phyloP scores from a whole-genome alignment of 2,888 invertebrate genomes.

The Euphydryas editha region DNA sequence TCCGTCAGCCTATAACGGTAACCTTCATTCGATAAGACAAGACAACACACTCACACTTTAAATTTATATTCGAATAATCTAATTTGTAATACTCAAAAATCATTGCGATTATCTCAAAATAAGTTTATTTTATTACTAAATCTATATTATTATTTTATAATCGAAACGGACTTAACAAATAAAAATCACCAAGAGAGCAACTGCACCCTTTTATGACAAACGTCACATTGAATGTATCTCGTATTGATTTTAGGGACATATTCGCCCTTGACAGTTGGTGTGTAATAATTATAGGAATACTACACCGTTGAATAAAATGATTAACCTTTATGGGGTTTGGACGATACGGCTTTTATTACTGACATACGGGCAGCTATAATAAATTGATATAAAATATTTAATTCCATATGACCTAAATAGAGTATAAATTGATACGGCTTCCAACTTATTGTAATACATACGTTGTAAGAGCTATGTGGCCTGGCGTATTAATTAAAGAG shows the following conservation, averaged over 20 bases:
- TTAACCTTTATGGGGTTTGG: slow-evolving; percentile 69
- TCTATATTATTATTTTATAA: background rate
- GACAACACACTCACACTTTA: no score
- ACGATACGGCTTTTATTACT: slow-evolving; percentile 43
- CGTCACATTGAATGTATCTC: slow-evolving; percentile 27
- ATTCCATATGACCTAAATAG: background rate
- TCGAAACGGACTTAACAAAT: background rate
- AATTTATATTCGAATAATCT: no score
- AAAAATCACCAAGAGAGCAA: background rate
- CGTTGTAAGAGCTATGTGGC: no score
- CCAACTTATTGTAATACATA: background rate
- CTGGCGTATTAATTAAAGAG: no score
- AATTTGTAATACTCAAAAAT: background rate
- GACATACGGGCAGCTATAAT: slow-evolving; percentile 19
- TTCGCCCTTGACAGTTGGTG: slow-evolving; percentile 72
- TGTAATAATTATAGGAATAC: slow-evolving; percentile 76
- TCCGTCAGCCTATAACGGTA: no score
- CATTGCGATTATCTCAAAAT: background rate
- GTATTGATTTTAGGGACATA: slow-evolving; percentile 74
- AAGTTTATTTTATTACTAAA: background rate
- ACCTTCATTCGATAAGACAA: no score
- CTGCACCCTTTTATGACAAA: slow-evolving; percentile 22
- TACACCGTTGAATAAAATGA: slow-evolving; percentile 81
- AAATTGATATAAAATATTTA: background rate
- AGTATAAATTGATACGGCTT: no score